These are phyloP conservation scores for Spea multiplicata DNA, from an alignment of 2,113 vertebrate species.

Conservation along the genomic window DNA sequence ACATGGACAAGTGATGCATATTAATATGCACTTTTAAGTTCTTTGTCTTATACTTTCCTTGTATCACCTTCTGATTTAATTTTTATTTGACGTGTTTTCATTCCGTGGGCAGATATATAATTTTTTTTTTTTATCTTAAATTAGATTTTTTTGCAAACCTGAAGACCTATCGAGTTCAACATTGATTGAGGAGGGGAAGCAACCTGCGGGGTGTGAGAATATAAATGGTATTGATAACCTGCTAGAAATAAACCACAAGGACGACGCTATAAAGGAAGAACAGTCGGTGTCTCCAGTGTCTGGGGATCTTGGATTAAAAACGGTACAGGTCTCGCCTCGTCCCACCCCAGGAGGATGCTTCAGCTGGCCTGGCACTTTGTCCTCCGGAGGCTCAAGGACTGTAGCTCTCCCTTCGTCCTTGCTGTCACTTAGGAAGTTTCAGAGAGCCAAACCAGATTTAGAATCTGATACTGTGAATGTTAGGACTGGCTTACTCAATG, in stretches of 20 bases:
- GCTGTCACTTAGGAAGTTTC: conserved; percentile 64
- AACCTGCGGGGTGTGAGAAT: conserved; percentile 21
- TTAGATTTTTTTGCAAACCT: conserved; percentile 78
- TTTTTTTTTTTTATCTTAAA: neutral
- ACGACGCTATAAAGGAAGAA: neutral
- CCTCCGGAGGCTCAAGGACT: conserved; percentile 40
- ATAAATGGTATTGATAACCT: no score
- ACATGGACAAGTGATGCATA: no score
- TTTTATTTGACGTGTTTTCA: no score
- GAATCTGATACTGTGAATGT: neutral
- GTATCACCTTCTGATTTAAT: no score
- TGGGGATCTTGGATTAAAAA: conserved; percentile 29
- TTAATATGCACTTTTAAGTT: no score
- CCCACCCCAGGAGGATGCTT: conserved; percentile 65
- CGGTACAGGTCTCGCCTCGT: conserved; percentile 45
- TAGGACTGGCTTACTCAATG: neutral
- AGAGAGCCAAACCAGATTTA: conserved; percentile 51
- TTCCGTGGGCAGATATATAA: no score
- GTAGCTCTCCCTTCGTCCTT: conserved; percentile 48
- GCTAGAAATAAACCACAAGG: conserved; percentile 52
- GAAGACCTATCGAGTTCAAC: conserved; percentile 21
- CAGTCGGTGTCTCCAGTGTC: conserved; percentile 42
- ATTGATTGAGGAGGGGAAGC: conserved; percentile 44
- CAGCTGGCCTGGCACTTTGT: conserved; percentile 63
- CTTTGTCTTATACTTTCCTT: no score